A percentile compares a stretch with the other conserved stretches of the same genome.
These are phyloP conservation scores for Apodemia duryi DNA, from an alignment of 2,888 invertebrate genomes.

Conservation along the genomic window DNA sequence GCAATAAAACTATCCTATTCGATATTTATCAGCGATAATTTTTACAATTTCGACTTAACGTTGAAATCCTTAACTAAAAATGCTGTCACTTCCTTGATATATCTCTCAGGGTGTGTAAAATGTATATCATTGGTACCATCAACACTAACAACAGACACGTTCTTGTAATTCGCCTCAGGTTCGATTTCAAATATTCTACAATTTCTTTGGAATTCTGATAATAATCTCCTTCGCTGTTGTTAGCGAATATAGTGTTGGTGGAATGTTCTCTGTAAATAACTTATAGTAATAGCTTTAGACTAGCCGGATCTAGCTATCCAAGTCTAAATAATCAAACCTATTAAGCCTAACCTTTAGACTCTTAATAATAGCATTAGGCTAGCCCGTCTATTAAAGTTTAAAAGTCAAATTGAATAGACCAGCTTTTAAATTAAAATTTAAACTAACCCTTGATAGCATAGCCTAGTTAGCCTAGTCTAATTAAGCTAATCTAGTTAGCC, in stretches of 20 bases:
- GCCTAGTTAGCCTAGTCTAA: too few relatives aligned
- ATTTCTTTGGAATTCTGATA: slow-evolving; percentile 34
- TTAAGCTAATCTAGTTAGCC: too few relatives aligned
- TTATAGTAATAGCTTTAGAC: slow-evolving; percentile 39
- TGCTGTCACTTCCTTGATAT: slow-evolving; percentile 50
- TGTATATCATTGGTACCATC: slow-evolving; percentile 82
- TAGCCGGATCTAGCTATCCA: too few relatives aligned
- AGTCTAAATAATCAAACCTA: too few relatives aligned
- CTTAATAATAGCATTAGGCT: too few relatives aligned
- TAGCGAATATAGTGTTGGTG: slow-evolving; percentile 48
- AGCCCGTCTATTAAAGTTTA: too few relatives aligned
- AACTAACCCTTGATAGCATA: too few relatives aligned
- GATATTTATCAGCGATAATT: too few relatives aligned
- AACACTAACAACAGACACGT: slow-evolving; percentile 42
- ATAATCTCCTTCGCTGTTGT: slow-evolving; percentile 24
- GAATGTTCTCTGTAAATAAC: slow-evolving; percentile 43
- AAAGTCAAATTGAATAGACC: too few relatives aligned
- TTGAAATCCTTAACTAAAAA: slow-evolving; percentile 45
- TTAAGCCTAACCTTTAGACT: too few relatives aligned
- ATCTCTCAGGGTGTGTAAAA: slow-evolving; percentile 73
- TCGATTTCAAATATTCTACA: slow-evolving; percentile 35
- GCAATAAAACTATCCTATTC: too few relatives aligned
- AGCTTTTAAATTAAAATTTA: too few relatives aligned
- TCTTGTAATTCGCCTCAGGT: slow-evolving; percentile 30
- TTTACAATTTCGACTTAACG: not conserved